Base-by-base conservation (phyloP, 2,797 vertebrate genomes). In the Bradypodion pumilum region DNA sequence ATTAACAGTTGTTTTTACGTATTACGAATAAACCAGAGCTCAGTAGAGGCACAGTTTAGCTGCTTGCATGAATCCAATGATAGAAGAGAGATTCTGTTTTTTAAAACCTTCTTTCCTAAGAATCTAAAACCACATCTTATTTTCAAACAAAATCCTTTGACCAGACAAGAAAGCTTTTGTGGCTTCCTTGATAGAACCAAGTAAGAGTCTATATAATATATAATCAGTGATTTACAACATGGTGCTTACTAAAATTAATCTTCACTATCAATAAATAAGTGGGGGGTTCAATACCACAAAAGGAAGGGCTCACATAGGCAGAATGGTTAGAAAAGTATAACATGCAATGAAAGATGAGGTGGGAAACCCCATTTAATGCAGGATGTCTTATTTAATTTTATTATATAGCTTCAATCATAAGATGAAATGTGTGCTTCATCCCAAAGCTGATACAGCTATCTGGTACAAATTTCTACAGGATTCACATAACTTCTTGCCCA, bases 241-340 rank as follows among this genome's bases (percentile, higher is more conserved):
- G 62, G 52, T 7, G 44, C 83, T 89, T 86, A 85, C 88, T 88
- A 89, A 92, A 94, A 91, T 89, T 89, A 85, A 92, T 89, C 83
- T 68, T 62, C 78, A 68, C 66, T 89, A 91, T 85, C 87, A 91
- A 88, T 88, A 88, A 89, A 91, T 92, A 91, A 91, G 69, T 65
- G 65, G 69, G n/a, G 83, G 78, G 76, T 86, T 79, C 79, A 88
- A 89, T 77, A 63, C 89, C 89, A 90, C 83, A 87, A 84, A 32
- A 87, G 74, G 52, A 90, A 78, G 84, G 86, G 60, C 19, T 70
- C 78, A 35, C 27, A 72, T 1, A 82, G 77, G 81, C 77, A 84
- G 16, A 65, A 6, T 62, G 68, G 84, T 89, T 85, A 1, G 40
- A 86, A 81, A 65, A 81, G 77, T 7, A 70, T 21, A 16, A 79